Base-by-base conservation (phyloP, 2,797 vertebrate genomes). In the Takifugu rubripes region DNA sequence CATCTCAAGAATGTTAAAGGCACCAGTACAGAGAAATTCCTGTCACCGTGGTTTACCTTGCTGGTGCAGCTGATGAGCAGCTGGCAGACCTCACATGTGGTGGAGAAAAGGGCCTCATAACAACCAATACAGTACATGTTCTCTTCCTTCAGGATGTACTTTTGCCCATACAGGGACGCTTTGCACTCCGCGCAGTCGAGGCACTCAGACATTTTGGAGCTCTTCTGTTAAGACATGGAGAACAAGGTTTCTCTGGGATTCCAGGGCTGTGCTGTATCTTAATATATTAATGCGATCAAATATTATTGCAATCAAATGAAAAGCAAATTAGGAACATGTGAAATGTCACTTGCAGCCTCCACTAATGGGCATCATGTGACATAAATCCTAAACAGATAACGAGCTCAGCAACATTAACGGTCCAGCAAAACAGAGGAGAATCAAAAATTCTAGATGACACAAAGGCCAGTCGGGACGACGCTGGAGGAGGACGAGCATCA, bases 101-200 rank as follows among this genome's bases (percentile, higher is more conserved):
- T 92, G 84, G 94, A 96, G 54, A 92, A 98, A 29, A 93, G 90
- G 2, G 68, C 84, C 77, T 99, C 96, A 0, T 95, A 99, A 84
- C 97, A 99, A 55, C 90, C 89, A 48, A 97, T 86, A 5, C 96
- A 99, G 88, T 91, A 93, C 0, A 94, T 93, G 53, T 78, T 91
- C 5, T 97, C 95, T 27, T 97, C 95, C 62, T 81, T 90, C 73
- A 98, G 89, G 66, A 98, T 92, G 56, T 98, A 98, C 84, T 96
- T 97, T 57, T 91, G 91, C 56, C 96, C 95, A 16, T 93, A 98
- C 36, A 99, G 83, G 6, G 94, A 93, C 58, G 93, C 91, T 21
- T 91, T 84, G 64, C 96, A 98, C 56, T 96, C 88, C 36, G 89
- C 82, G 69, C 97, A 98, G 78, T 98, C 93, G 17, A 94, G 97